A percentile compares a stretch with the other conserved stretches of the same genome.
Conservation (phyloP, 2,797 vertebrate genomes). For the Enteromius argenteus region DNA sequence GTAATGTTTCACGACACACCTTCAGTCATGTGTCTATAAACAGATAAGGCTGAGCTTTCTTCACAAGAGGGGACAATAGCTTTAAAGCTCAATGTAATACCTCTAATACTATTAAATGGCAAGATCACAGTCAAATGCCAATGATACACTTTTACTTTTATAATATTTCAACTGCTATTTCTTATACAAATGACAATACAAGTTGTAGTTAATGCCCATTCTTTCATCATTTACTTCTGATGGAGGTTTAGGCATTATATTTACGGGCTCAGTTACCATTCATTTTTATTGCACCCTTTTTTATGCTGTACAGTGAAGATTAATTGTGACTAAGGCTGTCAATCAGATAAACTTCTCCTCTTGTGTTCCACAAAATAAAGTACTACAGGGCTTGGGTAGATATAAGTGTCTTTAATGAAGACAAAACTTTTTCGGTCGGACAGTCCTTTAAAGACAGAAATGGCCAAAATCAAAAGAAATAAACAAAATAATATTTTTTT, state of each 20-base stretch:
- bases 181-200: conserved; percentile 1
- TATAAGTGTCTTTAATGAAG: background rate
- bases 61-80: conserved; percentile 14
- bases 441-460: background rate
- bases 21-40: conserved; percentile 29
- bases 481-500: background rate
- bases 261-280: background rate
- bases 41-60: conserved; percentile 1
- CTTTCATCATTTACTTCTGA: background rate
- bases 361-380: background rate
- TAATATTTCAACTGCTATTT: background rate
- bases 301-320: too few relatives aligned
- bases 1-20: conserved; percentile 23
- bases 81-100: background rate
- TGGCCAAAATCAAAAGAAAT: background rate
- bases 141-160: background rate
- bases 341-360: background rate
- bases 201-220: background rate
- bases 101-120: background rate
- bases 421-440: background rate
- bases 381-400: background rate
- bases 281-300: background rate
- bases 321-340: background rate
- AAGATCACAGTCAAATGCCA: background rate
- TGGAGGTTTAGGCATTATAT: background rate